Percentiles rank a stretch among this genome's conserved stretches.
Evolutionary conservation across 2,113 vertebrate genomes (phyloP).

Genomic region (Phaetusa simplex): DNA sequence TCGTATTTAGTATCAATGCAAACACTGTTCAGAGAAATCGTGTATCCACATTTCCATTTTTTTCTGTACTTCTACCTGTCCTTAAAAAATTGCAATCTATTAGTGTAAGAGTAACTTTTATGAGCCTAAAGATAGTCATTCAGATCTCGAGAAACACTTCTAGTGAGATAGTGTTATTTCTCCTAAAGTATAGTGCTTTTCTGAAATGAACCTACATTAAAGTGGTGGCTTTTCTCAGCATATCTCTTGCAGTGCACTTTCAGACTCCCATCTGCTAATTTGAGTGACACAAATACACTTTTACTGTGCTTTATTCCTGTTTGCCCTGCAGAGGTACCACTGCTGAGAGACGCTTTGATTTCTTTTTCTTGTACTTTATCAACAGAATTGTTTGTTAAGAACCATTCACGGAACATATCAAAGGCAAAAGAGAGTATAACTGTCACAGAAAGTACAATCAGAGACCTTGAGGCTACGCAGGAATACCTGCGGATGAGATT

Average conservation of each 20-base stretch:
- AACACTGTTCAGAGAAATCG: not conserved
- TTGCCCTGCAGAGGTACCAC: conserved; percentile 37
- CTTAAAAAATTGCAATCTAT: not conserved
- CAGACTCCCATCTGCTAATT: conserved; percentile 22
- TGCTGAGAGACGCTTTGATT: not conserved
- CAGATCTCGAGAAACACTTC: not conserved
- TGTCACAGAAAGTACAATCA: not conserved
- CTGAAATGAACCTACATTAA: not conserved
- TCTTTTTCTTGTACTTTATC: conserved; percentile 28
- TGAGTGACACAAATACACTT: conserved; percentile 38
- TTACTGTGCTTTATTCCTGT: conserved; percentile 4
- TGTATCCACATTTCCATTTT: fast-evolving
- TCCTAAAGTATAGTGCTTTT: not conserved
- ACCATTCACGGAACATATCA: not conserved
- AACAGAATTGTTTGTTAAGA: conserved; percentile 43
- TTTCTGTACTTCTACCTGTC: not conserved
- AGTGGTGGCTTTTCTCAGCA: not conserved
- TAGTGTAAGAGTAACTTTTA: not conserved
- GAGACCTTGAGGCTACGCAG: not conserved
- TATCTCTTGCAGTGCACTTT: not conserved
- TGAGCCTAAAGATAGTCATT: not conserved
- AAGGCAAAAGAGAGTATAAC: conserved; percentile 7
- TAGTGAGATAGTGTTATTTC: not conserved
- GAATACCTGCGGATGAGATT: not conserved
- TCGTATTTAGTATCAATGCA: not conserved